Evolutionary conservation across 2,888 invertebrate genomes (phyloP).

Genomic region (Ferrisia virgata): DNA sequence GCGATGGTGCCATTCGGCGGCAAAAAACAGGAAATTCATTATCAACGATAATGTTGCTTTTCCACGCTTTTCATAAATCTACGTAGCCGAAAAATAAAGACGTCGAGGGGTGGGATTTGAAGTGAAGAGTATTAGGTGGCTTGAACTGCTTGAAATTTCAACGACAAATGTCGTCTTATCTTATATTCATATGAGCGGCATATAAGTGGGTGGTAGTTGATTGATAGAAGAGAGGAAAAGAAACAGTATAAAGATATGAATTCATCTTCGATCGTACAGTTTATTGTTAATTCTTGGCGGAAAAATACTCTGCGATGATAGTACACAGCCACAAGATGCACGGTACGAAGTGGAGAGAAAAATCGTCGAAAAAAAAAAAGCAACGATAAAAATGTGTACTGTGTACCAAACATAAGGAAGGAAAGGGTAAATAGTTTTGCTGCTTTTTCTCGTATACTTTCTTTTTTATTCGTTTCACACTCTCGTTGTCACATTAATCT

Average conservation of each 20-base stretch:
- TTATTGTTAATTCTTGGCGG: too few relatives aligned
- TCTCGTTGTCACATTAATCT: constrained; percentile 22
- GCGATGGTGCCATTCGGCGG: background rate
- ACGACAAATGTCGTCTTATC: background rate
- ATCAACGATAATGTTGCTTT: background rate
- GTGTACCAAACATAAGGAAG: background rate
- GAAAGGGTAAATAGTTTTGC: background rate
- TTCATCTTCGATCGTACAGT: too few relatives aligned
- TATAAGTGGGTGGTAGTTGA: too few relatives aligned
- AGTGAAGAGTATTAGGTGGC: background rate
- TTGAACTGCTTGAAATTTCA: too few relatives aligned
- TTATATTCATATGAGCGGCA: background rate
- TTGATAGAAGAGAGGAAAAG: too few relatives aligned
- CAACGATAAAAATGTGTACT: background rate
- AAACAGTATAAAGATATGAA: too few relatives aligned
- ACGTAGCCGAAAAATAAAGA: too few relatives aligned
- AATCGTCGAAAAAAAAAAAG: background rate
- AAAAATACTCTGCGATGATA: too few relatives aligned
- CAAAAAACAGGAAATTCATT: constrained; percentile 21
- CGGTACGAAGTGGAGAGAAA: background rate
- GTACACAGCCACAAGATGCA: too few relatives aligned
- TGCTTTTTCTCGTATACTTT: background rate
- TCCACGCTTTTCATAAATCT: background rate
- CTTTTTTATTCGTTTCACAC: constrained; percentile 12
- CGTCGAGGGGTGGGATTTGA: background rate